Evolutionary conservation across 1,140 invertebrate species (phyloP), one percentile per base, ranked within the genome.

Genomic region (Rhagoletis pomonella): DNA sequence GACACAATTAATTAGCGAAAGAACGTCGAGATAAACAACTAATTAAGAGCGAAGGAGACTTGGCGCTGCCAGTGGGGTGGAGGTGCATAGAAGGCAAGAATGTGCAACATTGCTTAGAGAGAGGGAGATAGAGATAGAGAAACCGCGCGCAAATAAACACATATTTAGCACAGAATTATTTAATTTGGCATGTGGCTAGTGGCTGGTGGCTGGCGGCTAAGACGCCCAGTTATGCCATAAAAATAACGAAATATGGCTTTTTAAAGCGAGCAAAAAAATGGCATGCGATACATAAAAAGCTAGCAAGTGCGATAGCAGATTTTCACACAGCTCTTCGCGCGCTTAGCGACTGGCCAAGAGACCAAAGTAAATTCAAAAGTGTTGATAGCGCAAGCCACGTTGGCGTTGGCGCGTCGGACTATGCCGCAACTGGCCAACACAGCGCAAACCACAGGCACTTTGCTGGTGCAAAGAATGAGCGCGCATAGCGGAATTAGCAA

Each of bases 1-100:
- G 47, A 58, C 73, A 29, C 73, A 19, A 50, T 42, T 81, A 81
- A 81, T 81, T 81, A 81, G 73, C 50, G 14, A 17, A 55, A 17
- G 73, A 50, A n/a, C 39, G n/a, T 19, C 73, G 73, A 55, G 73
- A 19, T 81, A 58, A 81, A 55, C 73, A 81, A 81, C 73, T 55
- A 81, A 81, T 81, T 81, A 81, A 81, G 55, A 55, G 17, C 7
- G 47, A 44, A 69, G 5, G 10, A 50, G 6, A 42, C 65, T 69
- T 69, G 65, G 9, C 39, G 42, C 42, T 17, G 67, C 17, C 29
- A 29, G 29, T 29, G 29, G 29, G 29, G 42, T 7, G 67, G 67
- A 62, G 17, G 4, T 4, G 60, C 7, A 62, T 62, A 10, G 9
- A 17, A 67, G 42, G 17, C 39, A 47, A 1, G 67, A 47, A n/a